Evolutionary conservation across 2,113 vertebrate genomes (phyloP).

Genomic region (Erinaceus europaeus): DNA sequence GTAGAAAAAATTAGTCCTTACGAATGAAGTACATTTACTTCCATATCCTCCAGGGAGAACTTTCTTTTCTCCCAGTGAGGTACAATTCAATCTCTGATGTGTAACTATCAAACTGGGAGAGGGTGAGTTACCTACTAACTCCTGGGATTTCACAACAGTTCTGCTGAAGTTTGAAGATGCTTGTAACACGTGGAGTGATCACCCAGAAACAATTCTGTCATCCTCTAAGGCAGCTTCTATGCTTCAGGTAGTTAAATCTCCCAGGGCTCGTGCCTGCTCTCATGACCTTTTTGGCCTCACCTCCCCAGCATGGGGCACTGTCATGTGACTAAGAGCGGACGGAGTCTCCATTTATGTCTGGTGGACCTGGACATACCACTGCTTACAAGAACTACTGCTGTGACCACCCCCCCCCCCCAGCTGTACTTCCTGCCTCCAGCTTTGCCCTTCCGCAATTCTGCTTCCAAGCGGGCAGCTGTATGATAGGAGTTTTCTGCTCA

Average conservation of each 20-base stretch:
- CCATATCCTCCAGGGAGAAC: neutral
- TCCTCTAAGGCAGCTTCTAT: neutral
- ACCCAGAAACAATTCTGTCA: neutral
- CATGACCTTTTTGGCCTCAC: neutral
- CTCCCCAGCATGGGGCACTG: neutral
- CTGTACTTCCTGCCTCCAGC: neutral
- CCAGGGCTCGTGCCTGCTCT: neutral
- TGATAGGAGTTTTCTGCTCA: neutral
- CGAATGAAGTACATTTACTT: neutral
- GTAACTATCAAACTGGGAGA: neutral
- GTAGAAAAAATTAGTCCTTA: too few relatives aligned
- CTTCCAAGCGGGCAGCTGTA: neutral
- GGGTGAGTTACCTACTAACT: neutral
- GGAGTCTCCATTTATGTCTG: neutral
- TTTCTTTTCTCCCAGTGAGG: neutral
- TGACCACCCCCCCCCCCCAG: neutral
- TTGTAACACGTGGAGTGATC: neutral
- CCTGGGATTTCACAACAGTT: neutral
- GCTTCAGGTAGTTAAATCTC: neutral
- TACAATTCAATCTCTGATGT: neutral
- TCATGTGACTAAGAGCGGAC: too few relatives aligned
- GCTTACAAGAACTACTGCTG: neutral
- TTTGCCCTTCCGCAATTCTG: neutral
- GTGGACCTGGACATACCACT: neutral
- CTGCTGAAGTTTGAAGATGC: neutral